phyloP scores from a whole-genome alignment of 2,113 vertebrate genomes.

The Oceanodroma tethys region DNA sequence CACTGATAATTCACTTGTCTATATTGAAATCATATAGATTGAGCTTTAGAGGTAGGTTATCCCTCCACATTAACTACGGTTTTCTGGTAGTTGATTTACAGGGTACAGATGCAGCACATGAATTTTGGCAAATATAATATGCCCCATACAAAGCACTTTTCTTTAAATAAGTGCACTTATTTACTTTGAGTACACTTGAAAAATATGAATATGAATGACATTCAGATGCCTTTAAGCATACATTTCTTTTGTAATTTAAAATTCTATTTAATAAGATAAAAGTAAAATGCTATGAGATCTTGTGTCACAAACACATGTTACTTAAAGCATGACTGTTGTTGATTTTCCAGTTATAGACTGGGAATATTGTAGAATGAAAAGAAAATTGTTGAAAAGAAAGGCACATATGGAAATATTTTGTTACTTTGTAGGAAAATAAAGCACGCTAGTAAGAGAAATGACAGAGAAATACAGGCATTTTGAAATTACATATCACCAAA shows the following conservation, averaged over 20 bases:
- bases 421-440: background rate
- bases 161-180: background rate
- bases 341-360: background rate
- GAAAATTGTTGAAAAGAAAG: background rate
- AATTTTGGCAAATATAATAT: background rate
- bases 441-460: background rate
- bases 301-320: background rate
- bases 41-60: background rate
- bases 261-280: background rate
- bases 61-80: background rate
- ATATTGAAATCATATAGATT: background rate
- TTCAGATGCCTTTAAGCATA: background rate
- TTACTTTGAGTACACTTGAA: background rate
- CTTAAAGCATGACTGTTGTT: background rate
- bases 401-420: background rate
- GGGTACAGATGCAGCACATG: background rate
- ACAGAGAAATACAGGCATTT: background rate
- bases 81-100: background rate
- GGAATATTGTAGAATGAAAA: background rate
- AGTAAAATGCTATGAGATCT: background rate
- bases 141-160: background rate
- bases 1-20: background rate
- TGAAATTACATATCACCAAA: background rate
- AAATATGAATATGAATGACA: background rate
- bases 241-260: background rate